Evolutionary conservation across 2,888 invertebrate genomes (phyloP), one percentile per base, ranked within the genome.

Genomic region (Morpho achilles): DNA sequence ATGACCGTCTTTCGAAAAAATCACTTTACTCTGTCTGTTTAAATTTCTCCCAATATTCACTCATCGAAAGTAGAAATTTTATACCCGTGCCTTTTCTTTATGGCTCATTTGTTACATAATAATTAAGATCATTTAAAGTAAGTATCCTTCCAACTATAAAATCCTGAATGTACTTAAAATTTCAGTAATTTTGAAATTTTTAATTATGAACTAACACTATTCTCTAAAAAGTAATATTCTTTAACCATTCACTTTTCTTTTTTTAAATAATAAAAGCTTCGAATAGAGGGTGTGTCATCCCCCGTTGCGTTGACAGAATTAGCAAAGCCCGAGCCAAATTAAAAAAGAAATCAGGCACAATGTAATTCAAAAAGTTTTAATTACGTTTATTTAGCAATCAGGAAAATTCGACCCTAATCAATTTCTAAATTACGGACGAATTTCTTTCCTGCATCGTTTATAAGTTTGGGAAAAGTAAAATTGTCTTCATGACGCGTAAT

Each of bases 371-470:
- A 81, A 90, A 90, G 87, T 90, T 90, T 90, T 89, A 89, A 90
- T 90, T 89, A 83, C 87, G 80, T 89, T 88, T 86, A 87, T 89
- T 89, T 87, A 82, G 79, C 80, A 80, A 83, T 88, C 84, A 79
- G 76, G 78, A 77, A 75, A 79, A 83, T 79, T 77, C 62, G 71
- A 70, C 59, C 70, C 76, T 84, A 81, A 85, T 87, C 84, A 84
- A 84, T 85, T 86, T 80, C 77, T 64, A 62, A 66, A 65, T 72
- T 71, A 71, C 32, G 65, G 67, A 56, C 45, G 50, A 49, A 44
- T 68, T 72, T 69, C 65, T 71, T 68, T 59, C 54, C 53, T 53
- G 45, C 46, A 7, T 53, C 50, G 45, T 23, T 57, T 43, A 59
- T 58, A 58, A 56, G 55, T 59, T 53, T 32, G 32, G 32, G 5